Conservation (phyloP, 2,888 invertebrate species). For the Lasioglossum calceatum region DNA sequence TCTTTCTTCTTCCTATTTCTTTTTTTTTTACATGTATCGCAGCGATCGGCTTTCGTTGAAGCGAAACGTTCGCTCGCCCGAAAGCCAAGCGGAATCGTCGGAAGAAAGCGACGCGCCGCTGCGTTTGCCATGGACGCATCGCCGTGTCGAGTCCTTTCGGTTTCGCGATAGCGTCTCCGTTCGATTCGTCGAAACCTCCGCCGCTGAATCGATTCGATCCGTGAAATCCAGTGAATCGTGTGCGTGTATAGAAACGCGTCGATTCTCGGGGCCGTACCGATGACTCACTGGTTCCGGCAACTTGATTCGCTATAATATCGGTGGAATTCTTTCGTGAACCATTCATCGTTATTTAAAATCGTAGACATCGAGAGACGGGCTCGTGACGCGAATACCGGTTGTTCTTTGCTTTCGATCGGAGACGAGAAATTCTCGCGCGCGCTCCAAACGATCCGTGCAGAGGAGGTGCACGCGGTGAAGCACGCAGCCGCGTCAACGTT, state of each 20-base stretch:
- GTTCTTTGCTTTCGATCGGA: background rate
- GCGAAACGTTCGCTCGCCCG: background rate
- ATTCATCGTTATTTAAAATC: conserved; percentile 4
- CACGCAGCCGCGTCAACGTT: conserved; percentile 1
- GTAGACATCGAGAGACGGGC: background rate
- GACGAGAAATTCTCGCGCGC: background rate
- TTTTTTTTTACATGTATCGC: background rate
- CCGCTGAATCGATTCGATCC: background rate
- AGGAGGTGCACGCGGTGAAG: background rate
- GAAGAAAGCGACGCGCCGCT: background rate
- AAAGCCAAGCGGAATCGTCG: background rate
- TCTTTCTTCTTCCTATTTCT: background rate
- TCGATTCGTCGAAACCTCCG: background rate
- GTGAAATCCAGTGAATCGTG: background rate
- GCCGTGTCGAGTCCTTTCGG: background rate
- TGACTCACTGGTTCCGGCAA: conserved; percentile 9
- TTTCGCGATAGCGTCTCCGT: background rate
- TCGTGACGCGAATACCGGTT: conserved; percentile 4
- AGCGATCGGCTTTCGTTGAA: background rate
- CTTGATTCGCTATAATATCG: background rate
- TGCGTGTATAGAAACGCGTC: background rate
- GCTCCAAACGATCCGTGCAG: background rate
- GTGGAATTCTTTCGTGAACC: background rate
- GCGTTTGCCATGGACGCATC: background rate
- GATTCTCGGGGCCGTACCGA: background rate